Conservation (phyloP, 2,888 invertebrate genomes). For the Stegana nigrithorax region DNA sequence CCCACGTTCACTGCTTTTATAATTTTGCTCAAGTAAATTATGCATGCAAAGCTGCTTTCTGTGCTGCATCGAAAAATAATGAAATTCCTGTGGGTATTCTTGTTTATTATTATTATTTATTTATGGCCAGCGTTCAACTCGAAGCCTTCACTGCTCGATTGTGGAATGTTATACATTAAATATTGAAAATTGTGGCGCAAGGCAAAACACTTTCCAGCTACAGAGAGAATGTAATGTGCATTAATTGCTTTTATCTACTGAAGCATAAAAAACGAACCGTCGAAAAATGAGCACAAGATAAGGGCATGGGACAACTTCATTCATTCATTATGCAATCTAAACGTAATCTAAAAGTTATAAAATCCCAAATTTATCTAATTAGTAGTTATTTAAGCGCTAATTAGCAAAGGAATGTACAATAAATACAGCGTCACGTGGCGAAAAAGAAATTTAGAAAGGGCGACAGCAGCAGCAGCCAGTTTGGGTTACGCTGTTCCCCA, state of each 20-base stretch:
- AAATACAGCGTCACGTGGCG: conserved; percentile 33
- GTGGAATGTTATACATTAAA: neutral
- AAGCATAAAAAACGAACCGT: conserved; percentile 32
- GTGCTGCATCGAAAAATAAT: conserved; percentile 26
- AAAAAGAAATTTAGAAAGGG: neutral
- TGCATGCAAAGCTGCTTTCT: conserved; percentile 48
- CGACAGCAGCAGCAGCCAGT: conserved; percentile 23
- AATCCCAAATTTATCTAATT: conserved; percentile 44
- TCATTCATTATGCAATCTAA: conserved; percentile 20
- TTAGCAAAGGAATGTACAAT: conserved; percentile 45
- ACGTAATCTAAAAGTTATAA: conserved; percentile 43
- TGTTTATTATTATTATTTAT: conserved; percentile 36
- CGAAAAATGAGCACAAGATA: neutral
- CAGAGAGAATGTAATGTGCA: conserved; percentile 24
- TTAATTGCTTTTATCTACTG: conserved; percentile 43
- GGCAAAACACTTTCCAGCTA: conserved; percentile 24
- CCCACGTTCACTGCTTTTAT: too few relatives aligned
- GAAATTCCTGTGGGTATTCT: conserved; percentile 36
- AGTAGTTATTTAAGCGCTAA: conserved; percentile 43
- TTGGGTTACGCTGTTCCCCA: too few relatives aligned
- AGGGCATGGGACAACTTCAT: neutral
- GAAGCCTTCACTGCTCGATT: too few relatives aligned
- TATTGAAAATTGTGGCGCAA: neutral
- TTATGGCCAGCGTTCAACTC: conserved; percentile 23
- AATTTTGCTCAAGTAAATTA: conserved; percentile 31